phyloP scores from a whole-genome alignment of 2,113 vertebrate species.

The human region DNA sequence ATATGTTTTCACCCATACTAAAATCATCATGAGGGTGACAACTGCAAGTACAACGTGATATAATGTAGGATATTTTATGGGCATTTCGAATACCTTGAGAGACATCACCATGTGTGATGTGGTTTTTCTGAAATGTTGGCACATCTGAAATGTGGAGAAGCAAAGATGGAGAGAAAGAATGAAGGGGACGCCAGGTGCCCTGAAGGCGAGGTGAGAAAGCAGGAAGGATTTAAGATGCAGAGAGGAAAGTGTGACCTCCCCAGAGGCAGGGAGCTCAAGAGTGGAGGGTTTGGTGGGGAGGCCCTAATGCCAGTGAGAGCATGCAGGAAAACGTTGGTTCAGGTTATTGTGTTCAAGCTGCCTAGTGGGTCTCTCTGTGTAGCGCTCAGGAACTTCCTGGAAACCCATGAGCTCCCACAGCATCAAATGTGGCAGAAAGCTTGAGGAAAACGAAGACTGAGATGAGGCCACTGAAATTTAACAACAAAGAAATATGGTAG shows the following conservation, averaged over 20 bases:
- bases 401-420: not conserved
- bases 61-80: not conserved
- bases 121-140: not conserved
- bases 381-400: not conserved
- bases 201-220: not conserved
- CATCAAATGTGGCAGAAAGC: not conserved
- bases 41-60: not conserved
- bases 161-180: not conserved
- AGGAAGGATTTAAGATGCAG: not conserved
- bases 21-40: not conserved
- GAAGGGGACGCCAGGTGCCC: not conserved
- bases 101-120: not conserved
- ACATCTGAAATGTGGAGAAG: not conserved
- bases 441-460: not conserved
- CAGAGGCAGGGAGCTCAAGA: not conserved
- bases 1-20: not conserved
- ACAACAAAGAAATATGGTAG: not conserved
- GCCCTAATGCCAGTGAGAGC: not conserved
- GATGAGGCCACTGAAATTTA: not conserved
- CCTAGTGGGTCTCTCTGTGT: not conserved
- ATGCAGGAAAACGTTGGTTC: not conserved
- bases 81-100: not conserved
- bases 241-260: not conserved
- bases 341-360: too few relatives aligned
- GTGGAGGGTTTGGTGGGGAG: not conserved